A percentile compares a stretch with the other conserved stretches of the same genome.
Conservation (phyloP, 2,888 invertebrate genomes). For the Operophtera brumata region DNA sequence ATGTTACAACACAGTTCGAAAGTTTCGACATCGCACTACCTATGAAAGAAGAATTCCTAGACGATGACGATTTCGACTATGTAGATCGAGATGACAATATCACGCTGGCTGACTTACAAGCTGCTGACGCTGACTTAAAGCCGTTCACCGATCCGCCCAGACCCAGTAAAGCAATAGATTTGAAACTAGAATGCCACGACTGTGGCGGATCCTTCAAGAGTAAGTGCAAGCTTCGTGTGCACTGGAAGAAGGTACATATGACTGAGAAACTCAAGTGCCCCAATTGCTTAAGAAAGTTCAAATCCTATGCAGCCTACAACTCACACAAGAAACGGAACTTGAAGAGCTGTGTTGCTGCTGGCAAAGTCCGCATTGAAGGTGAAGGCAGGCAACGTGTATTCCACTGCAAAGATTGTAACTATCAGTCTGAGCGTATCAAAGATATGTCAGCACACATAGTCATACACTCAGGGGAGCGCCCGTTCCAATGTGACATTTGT, state of each 20-base stretch:
- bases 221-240: conserved; percentile 53
- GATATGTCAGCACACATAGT: conserved; percentile 53
- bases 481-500: conserved; percentile 56
- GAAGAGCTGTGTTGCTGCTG: conserved; percentile 22
- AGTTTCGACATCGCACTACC: neutral
- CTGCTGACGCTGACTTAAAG: neutral
- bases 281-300: conserved; percentile 39
- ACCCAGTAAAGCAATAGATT: conserved; percentile 41
- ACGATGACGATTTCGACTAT: conserved; percentile 4
- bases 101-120: conserved; percentile 6
- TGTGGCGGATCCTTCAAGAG: conserved; percentile 50
- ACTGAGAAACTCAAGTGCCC: conserved; percentile 39
- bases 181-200: conserved; percentile 52
- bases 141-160: neutral
- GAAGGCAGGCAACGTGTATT: conserved; percentile 25
- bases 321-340: conserved; percentile 30
- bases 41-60: conserved; percentile 18
- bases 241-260: conserved; percentile 51
- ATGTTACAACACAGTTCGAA: neutral
- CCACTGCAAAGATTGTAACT: conserved; percentile 50
- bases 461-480: conserved; percentile 58
- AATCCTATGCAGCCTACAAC: conserved; percentile 34
- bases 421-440: conserved; percentile 48
- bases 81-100: conserved; percentile 10
- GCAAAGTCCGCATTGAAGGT: conserved; percentile 27